Percentiles rank a stretch among this genome's conserved stretches.
Evolutionary conservation across 1,140 invertebrate genomes (phyloP).

Genomic region (Aricia agestis): DNA sequence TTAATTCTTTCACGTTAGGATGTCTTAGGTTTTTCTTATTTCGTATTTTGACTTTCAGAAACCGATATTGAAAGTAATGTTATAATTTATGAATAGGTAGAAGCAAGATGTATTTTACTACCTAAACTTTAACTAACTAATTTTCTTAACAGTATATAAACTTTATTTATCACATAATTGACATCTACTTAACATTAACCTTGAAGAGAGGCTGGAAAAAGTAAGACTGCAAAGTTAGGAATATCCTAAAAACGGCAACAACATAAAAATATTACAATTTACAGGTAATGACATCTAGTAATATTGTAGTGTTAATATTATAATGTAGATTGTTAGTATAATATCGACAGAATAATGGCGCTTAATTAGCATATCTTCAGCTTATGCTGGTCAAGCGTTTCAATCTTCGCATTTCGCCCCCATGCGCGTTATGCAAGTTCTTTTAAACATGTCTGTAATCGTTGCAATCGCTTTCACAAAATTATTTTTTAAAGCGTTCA

Average conservation of each 20-base stretch:
- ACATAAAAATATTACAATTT: no score
- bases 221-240: neutral
- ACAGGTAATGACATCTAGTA: no score
- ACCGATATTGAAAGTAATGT: neutral
- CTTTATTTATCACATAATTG: slow-evolving; percentile 14
- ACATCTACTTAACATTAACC: slow-evolving; percentile 8
- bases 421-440: no score
- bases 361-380: no score
- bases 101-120: neutral
- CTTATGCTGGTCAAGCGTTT: no score
- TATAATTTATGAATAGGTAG: neutral
- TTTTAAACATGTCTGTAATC: no score
- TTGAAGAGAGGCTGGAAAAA: neutral
- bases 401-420: no score
- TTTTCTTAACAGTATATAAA: neutral
- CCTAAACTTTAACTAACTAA: neutral
- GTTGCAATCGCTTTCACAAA: no score
- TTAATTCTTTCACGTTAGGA: neutral
- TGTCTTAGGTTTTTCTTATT: neutral
- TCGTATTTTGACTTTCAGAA: neutral
- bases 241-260: neutral
- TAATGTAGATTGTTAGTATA: no score
- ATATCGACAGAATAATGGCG: no score
- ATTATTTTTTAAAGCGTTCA: no score
- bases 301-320: no score